Evolutionary conservation across 2,113 vertebrate species (phyloP), one percentile per base, ranked within the genome.

Genomic region (Phocoena sinus): DNA sequence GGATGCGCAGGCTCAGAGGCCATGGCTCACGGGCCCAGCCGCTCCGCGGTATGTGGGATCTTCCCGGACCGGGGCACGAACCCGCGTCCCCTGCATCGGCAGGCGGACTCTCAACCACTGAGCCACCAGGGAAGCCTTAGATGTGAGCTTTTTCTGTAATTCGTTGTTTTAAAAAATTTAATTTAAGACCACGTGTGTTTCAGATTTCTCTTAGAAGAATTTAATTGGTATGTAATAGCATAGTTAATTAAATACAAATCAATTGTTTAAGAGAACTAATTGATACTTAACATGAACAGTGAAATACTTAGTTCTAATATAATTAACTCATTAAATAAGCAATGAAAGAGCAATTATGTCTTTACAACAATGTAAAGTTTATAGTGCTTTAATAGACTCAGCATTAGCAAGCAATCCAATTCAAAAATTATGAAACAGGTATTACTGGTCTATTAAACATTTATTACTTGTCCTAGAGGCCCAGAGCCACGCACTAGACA

Each of bases 211-310:
- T 97, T 98, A 93, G 97, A 98, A 98, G 98, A 98, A 97, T 98
- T 98, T 99, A 99, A 99, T 99, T 99, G 98, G 98, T 98, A 98
- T 98, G 98, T 99, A 99, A 99, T 98, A 98, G 98, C 98, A 98
- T 89, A 98, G 98, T 98, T 99, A 99, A 99, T 99, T 98, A 99
- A 99, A 98, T 98, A 99, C 98, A 98, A 98, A 99, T 99, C 98
- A 98, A 99, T 99, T 98, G 97, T 98, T 98, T 98, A 98, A 98
- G 98, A 96, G 98, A 98, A 97, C 98, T 99, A 99, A 99, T 99
- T 99, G 98, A 98, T 98, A 98, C 98, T 99, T 99, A 99, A 99
- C 99, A 99, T 98, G 98, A 98, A 98, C 97, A 97, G 98, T 97
- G 97, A 96, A 96, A 98, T 98, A 98, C 97, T 98, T 98, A 92